Evolutionary conservation across 2,888 invertebrate genomes (phyloP).

Genomic region (Philaethria dido): DNA sequence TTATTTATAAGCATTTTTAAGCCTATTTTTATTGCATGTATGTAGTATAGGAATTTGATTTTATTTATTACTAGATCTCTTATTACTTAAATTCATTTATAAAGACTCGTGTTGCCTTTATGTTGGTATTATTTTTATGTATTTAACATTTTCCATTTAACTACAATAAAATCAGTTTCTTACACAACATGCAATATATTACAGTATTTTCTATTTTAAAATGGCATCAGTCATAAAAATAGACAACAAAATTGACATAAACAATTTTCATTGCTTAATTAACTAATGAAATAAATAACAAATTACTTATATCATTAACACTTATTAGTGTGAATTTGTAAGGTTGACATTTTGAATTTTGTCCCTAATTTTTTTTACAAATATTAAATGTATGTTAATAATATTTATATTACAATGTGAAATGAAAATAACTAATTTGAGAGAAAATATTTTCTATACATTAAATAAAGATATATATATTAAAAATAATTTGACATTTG

Average conservation of each 20-base stretch:
- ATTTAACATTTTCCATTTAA: constrained; percentile 15
- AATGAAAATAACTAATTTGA: constrained; percentile 4
- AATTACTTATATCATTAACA: constrained; percentile 28
- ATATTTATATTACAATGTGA: constrained; percentile 1
- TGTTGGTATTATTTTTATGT: constrained; percentile 4
- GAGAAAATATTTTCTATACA: constrained; percentile 4
- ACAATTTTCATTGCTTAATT: constrained; percentile 38
- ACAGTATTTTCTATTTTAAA: constrained; percentile 23
- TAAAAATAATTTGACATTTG: constrained; percentile 14
- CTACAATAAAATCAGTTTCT: constrained; percentile 32
- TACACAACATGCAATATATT: constrained; percentile 25
- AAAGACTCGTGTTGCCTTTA: not conserved
- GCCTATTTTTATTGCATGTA: constrained; percentile 21
- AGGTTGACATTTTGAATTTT: constrained; percentile 16
- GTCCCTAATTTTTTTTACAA: constrained; percentile 10
- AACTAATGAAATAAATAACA: constrained; percentile 37
- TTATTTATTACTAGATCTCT: constrained; percentile 18
- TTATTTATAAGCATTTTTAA: constrained; percentile 31
- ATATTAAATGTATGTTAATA: not conserved
- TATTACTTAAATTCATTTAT: constrained; percentile 9
- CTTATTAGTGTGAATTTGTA: constrained; percentile 18
- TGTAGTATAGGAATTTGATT: constrained; percentile 31
- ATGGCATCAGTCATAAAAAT: constrained; percentile 31
- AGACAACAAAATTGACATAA: constrained; percentile 41
- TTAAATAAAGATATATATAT: constrained; percentile 15